A percentile compares a stretch with the other conserved stretches of the same genome.
Conservation (phyloP, 1,140 invertebrate species). For the Geopemphigus sp. region DNA sequence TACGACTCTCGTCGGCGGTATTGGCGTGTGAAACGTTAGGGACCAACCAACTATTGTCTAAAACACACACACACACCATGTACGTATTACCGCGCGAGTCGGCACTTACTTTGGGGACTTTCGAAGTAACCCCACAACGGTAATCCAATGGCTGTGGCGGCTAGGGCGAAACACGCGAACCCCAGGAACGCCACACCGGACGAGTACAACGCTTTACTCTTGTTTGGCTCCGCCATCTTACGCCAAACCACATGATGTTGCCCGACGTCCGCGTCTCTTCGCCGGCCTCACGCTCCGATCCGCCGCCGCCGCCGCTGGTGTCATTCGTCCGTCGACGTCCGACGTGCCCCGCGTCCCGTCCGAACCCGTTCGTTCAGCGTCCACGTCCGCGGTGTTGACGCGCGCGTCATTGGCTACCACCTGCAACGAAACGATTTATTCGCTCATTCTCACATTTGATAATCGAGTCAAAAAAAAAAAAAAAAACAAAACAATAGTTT, state of each 20-base stretch:
- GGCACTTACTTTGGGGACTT: slow-evolving; percentile 61
- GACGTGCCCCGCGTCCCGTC: not conserved
- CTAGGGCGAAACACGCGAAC: slow-evolving; percentile 73
- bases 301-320: no score
- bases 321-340: slow-evolving; percentile 6
- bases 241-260: slow-evolving; percentile 43
- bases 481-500: no score
- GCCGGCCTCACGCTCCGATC: not conserved
- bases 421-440: no score
- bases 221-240: slow-evolving; percentile 51
- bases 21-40: no score
- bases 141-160: slow-evolving; percentile 70
- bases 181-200: slow-evolving; percentile 72
- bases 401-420: not conserved
- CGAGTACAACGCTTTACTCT: slow-evolving; percentile 54
- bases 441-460: no score
- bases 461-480: no score
- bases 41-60: no score
- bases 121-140: slow-evolving; percentile 79
- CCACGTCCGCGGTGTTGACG: not conserved
- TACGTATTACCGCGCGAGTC: no score
- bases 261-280: slow-evolving; percentile 1
- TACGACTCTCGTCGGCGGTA: no score
- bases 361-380: not conserved
- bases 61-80: no score